phyloP scores from a whole-genome alignment of 2,797 vertebrate genomes.

The Ficedula albicollis region DNA sequence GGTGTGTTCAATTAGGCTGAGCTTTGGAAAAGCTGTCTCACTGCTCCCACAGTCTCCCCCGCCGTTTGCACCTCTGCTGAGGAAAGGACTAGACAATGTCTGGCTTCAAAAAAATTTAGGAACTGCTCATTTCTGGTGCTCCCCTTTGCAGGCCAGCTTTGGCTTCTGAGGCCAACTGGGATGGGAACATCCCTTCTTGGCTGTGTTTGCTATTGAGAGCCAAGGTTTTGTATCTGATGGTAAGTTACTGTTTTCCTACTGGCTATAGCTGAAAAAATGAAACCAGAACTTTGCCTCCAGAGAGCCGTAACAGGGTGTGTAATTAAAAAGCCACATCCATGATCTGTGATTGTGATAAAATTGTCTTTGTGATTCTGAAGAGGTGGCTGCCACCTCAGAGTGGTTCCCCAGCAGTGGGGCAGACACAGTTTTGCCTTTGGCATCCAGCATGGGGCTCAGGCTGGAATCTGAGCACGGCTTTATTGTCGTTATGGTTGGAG shows the following conservation, averaged over 20 bases:
- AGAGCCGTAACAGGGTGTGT: not conserved
- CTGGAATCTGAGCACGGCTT: not conserved
- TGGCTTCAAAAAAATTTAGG: not conserved
- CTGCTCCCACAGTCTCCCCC: not conserved
- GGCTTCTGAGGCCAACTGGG: not conserved
- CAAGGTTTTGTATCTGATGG: not conserved
- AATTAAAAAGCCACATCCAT: not conserved
- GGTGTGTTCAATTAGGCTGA: not conserved
- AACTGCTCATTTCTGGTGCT: not conserved
- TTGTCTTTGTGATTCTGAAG: not conserved
- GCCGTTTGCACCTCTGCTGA: not conserved
- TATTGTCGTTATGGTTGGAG: not conserved
- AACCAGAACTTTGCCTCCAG: not conserved
- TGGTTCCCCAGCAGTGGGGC: not conserved
- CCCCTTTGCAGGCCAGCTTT: not conserved
- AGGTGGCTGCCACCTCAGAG: not conserved
- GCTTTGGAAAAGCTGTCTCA: not conserved
- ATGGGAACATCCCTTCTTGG: not conserved
- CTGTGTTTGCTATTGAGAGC: accelerated
- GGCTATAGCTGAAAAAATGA: not conserved
- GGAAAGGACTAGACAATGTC: not conserved
- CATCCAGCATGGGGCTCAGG: not conserved
- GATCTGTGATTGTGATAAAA: not conserved
- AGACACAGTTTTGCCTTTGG: not conserved
- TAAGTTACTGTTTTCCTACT: not conserved